Evolutionary conservation across 1,140 invertebrate species (phyloP).

Genomic region (Saccostrea glomerata): DNA sequence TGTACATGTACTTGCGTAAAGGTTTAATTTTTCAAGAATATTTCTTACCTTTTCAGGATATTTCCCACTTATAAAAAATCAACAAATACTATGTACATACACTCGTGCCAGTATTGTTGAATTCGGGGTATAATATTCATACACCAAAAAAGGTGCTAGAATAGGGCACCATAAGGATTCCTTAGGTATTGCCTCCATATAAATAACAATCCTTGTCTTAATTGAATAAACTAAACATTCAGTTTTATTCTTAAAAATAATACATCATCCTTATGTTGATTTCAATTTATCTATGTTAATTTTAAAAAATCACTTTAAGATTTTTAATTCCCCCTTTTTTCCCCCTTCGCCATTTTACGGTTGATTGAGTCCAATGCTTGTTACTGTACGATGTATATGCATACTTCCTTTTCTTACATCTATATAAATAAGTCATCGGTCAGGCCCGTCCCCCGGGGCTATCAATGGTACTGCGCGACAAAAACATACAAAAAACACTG

Average conservation of each 20-base stretch:
- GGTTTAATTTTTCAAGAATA: no score
- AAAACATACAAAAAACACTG: not conserved
- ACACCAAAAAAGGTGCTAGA: not conserved
- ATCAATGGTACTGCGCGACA: not conserved
- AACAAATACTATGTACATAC: not conserved
- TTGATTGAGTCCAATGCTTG: not conserved
- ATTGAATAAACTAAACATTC: no score
- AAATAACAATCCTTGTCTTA: no score
- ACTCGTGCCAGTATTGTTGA: not conserved
- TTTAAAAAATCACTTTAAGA: not conserved
- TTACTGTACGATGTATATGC: not conserved
- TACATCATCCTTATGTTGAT: no score
- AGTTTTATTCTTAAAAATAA: no score
- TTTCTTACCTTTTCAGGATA: not conserved
- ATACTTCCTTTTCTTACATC: conserved; percentile 32
- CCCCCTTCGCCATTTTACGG: not conserved
- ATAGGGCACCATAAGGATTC: no score
- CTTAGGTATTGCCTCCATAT: not conserved
- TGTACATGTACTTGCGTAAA: no score
- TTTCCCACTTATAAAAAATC: no score
- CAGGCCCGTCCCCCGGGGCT: not conserved
- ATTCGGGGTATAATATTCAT: not conserved
- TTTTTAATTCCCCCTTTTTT: not conserved
- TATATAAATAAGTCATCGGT: not conserved
- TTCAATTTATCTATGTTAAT: no score